phyloP scores from a whole-genome alignment of 2,113 vertebrate genomes.

The Amphilophus citrinellus region DNA sequence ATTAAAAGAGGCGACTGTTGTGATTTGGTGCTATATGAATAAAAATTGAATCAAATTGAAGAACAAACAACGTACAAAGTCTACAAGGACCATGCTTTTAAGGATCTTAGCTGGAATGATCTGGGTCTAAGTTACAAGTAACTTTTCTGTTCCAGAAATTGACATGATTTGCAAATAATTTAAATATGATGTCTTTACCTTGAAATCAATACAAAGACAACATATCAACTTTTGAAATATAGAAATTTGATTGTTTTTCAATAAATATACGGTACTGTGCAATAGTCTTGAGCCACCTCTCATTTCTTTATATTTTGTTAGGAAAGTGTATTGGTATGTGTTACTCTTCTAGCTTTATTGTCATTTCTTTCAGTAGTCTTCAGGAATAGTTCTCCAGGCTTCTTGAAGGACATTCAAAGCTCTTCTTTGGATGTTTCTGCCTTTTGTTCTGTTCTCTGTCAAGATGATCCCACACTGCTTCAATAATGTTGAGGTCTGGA shows the following conservation, averaged over 20 bases:
- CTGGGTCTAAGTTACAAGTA: background rate
- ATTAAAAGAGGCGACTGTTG: background rate
- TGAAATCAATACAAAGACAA: background rate
- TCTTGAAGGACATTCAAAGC: background rate
- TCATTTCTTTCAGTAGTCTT: no score
- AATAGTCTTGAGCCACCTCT: background rate
- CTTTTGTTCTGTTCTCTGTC: background rate
- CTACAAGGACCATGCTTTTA: background rate
- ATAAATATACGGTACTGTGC: background rate
- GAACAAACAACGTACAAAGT: slow-evolving; percentile 23
- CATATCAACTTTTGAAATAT: background rate
- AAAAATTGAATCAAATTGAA: background rate
- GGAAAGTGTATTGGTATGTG: no score
- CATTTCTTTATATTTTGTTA: no score
- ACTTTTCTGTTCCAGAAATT: background rate
- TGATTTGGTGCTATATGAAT: no score
- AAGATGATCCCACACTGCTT: background rate
- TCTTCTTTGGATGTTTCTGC: background rate
- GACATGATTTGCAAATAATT: background rate
- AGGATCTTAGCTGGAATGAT: background rate
- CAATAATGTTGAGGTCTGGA: no score
- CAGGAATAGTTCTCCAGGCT: no score
- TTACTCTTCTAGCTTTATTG: no score
- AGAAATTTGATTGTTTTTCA: background rate
- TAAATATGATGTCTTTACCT: background rate